Evolutionary conservation across 2,797 vertebrate genomes (phyloP), one percentile per base, ranked within the genome.

Genomic region (Carapus acus): DNA sequence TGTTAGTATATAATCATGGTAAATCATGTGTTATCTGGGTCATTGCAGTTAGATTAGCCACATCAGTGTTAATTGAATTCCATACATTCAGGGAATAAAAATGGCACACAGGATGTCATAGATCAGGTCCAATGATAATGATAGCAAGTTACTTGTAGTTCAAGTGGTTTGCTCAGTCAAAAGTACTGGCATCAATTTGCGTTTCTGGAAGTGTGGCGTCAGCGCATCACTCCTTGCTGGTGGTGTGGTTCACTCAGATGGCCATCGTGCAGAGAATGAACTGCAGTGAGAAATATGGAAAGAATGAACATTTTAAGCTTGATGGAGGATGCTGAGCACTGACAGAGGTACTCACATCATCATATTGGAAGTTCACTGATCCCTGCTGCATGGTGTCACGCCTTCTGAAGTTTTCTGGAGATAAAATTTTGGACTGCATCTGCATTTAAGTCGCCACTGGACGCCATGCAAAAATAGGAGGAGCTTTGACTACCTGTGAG

Each of bases 331-430:
- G n/a, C n/a, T n/a, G n/a, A 27, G 24, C 24, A 27, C 24, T 27
- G 24, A 9, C 9, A 27, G 9, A 33, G 31, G 14, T 3, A 33
- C 91, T 92, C 71, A 96, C 93, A 40, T 95, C 93, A n/a, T 96
- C 92, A 27, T 94, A 96, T 17, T 81, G 71, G 72, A 96, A 93
- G 85, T 75, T 91, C 58, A 91, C 91, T 2, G 86, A 52, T 7
- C 93, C 93, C 78, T 93, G 91, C 3, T 91, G 91, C 87, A 92
- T 90, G 63, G 81, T 77, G 34, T 96, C 93, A 80, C 93, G 90
- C 83, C 80, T 82, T 39, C 78, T 88, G 85, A 96, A 96, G 62
- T 73, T 87, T 2, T 93, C 93, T 94, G 79, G 1, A 65, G 44
- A 42, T n/a, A n/a, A n/a, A n/a, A n/a, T n/a, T n/a, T n/a, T n/a